Percentiles rank a stretch among this genome's conserved stretches.
phyloP scores from a whole-genome alignment of 2,113 vertebrate genomes.

The Hemichromis elongatus region DNA sequence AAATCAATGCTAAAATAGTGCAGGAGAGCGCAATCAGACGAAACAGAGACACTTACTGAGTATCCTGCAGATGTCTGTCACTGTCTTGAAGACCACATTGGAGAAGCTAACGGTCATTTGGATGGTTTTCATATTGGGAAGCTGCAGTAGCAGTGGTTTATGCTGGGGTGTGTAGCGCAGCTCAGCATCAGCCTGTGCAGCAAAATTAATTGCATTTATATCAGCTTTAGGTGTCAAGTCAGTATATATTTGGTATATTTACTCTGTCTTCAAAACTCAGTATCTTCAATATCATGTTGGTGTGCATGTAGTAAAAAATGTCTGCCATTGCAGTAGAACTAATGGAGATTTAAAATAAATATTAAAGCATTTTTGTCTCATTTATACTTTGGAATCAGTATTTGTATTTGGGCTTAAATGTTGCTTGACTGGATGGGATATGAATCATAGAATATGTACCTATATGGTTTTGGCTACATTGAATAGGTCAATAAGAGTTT shows the following conservation, averaged over 20 bases:
- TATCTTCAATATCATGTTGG: not conserved
- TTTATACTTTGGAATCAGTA: not conserved
- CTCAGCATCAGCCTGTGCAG: slow-evolving; percentile 84
- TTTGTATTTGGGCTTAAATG: not conserved
- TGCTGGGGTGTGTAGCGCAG: slow-evolving; percentile 91
- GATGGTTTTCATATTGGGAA: slow-evolving; percentile 89
- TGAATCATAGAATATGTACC: not conserved
- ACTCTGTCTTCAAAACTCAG: not conserved
- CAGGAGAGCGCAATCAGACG: not conserved
- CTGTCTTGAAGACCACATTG: slow-evolving; percentile 84
- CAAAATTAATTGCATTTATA: not conserved
- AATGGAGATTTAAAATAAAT: not conserved
- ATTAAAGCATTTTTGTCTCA: not conserved
- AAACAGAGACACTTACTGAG: slow-evolving; percentile 82
- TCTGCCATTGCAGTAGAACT: not conserved
- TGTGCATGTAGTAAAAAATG: not conserved
- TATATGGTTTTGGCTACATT: not conserved
- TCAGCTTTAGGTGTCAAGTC: fast-evolving
- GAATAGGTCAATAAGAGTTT: not conserved
- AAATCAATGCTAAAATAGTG: not conserved
- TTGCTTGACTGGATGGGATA: not conserved
- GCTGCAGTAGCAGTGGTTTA: slow-evolving; percentile 84
- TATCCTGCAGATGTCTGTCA: slow-evolving; percentile 85
- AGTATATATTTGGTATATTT: not conserved
- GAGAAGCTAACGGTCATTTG: slow-evolving; percentile 88